These are phyloP conservation scores for Agapostemon virescens DNA, from an alignment of 2,888 invertebrate genomes.

Conservation along the genomic window DNA sequence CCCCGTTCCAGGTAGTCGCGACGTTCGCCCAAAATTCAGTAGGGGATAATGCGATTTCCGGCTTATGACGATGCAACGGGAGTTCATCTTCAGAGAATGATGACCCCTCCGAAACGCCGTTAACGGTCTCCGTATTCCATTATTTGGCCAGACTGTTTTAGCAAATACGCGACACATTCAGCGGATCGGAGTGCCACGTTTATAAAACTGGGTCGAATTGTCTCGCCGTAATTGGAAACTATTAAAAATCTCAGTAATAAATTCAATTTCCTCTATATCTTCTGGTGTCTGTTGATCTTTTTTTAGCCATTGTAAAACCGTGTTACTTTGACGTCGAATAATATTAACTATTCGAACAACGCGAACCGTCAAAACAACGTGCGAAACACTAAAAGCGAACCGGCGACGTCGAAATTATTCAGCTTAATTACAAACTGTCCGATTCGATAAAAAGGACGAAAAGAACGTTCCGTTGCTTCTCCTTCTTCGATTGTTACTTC, in stretches of 20 bases:
- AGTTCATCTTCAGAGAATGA: conserved; percentile 61
- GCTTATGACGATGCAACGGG: conserved; percentile 57
- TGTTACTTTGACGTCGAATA: no score
- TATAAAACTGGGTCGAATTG: conserved; percentile 13
- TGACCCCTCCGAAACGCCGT: conserved; percentile 40
- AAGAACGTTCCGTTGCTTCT: not conserved
- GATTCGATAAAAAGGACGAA: no score
- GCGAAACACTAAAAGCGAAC: not conserved
- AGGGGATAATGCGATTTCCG: conserved; percentile 63
- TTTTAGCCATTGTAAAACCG: no score
- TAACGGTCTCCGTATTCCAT: conserved; percentile 51
- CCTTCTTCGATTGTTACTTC: not conserved
- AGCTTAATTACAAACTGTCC: not conserved
- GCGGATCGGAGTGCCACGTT: not conserved
- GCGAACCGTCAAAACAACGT: not conserved
- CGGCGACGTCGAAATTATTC: not conserved
- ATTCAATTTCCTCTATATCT: not conserved
- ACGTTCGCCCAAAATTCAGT: conserved; percentile 56
- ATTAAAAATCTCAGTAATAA: conserved; percentile 11
- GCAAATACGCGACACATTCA: not conserved
- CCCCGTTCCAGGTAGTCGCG: not conserved
- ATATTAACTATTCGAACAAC: conserved; percentile 4
- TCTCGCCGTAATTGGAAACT: not conserved
- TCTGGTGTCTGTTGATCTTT: not conserved
- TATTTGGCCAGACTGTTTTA: conserved; percentile 32